Conservation (phyloP, 2,888 invertebrate species). For the Catocala sponsa region DNA sequence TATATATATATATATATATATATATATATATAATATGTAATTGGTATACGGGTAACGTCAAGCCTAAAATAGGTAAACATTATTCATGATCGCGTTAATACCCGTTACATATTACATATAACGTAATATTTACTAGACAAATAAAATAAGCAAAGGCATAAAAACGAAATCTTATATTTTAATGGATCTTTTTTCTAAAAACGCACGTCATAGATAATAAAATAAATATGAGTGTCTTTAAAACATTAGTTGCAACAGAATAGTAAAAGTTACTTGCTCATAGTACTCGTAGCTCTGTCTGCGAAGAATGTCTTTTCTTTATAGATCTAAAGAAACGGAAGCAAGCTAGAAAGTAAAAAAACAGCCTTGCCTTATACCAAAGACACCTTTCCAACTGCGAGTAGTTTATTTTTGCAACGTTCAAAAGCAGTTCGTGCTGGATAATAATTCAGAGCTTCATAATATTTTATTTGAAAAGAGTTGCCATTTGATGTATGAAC, state of each 20-base stretch:
- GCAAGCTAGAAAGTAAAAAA: constrained; percentile 27
- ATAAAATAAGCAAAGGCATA: no score
- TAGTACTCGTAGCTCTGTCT: constrained; percentile 12
- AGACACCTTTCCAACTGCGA: constrained; percentile 31
- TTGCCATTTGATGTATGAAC: constrained; percentile 20
- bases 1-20: no score
- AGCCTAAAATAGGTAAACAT: no score
- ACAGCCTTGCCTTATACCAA: constrained; percentile 24
- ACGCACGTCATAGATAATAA: background rate
- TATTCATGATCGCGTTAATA: no score
- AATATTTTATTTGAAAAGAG: constrained; percentile 33
- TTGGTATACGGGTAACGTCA: no score
- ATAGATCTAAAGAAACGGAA: constrained; percentile 33
- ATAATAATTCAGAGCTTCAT: constrained; percentile 37
- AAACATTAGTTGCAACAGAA: constrained; percentile 27
- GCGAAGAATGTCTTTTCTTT: constrained; percentile 31
- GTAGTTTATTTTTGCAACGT: constrained; percentile 40
- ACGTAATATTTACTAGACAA: background rate
- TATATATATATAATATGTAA: no score
- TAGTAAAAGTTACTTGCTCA: constrained; percentile 25
- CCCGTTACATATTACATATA: no score
- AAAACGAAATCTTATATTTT: no score
- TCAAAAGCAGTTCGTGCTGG: constrained; percentile 30
- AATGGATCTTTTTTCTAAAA: no score
- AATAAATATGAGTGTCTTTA: constrained; percentile 10